Base-by-base conservation (phyloP, 2,888 invertebrate genomes). In the Parthenolecanium corni region DNA sequence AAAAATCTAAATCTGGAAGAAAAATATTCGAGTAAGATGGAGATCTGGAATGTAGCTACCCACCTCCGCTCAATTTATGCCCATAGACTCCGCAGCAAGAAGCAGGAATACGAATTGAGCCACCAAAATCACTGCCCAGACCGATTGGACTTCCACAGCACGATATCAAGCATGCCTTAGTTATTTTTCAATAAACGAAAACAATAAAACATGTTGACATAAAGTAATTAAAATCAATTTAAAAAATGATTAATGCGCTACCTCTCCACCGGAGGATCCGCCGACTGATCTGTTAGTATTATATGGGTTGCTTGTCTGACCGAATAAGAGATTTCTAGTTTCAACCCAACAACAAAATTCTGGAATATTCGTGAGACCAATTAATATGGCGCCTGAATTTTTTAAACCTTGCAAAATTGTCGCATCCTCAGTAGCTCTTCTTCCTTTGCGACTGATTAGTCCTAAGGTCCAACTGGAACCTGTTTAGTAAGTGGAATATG, bases 291-390 rank as follows among this genome's bases (percentile, higher is more conserved):
- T 80, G 0, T 86, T 84, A 0, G 82, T 79, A 74, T 95, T 84
- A 73, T 95, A 94, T 0, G 96, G 93, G 77, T 97, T 97, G 70
- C 81, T 82, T 0, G 95, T 91, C 71, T 86, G 80, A 0, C 97
- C 96, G 72, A 85, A 88, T 56, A 96, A 72, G 70, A 84, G 84
- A 76, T 96, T 97, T 64, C 86, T 81, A 0, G 89, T 83, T 75
- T 96, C 96, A 72, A 81, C 82, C 89, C 96, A 96, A 75, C 92
- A 81, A 75, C 94, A 94, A 36, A 94, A 77, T 75, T 95, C 94
- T 0, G 95, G 93, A 38, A 93, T 82, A 73, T 95, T 97, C 16
- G 93, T 91, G 51, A 87, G 83, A 2, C 86, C 92, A 24, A 95
- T 74, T 0, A 90, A 81, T 65, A 96, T 88, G 4, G 82, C 94